Base-by-base conservation (phyloP, 1,140 invertebrate species). In the Caerostris darwini region DNA sequence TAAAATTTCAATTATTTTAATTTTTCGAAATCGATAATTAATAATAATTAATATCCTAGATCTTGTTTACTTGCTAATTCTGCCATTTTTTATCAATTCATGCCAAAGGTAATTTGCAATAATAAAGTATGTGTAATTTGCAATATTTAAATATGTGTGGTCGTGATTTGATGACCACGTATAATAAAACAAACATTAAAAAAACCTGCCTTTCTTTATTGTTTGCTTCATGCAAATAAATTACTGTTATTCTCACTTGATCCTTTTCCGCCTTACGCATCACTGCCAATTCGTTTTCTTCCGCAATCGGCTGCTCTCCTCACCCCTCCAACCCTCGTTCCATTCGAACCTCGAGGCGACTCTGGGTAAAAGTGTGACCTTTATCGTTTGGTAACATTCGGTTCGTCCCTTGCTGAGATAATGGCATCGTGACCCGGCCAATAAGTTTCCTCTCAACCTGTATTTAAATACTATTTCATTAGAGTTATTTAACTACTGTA, bases 391-490 rank as follows among this genome's bases (percentile, higher is more conserved):
- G 19, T 34, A 34, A 14, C 71, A 34, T 53, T 19, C 71, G 50
- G 54, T 83, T 56, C 82, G 57, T 58, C 82, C 82, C 82, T n/a
- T 58, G 54, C 82, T 58, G 82, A 10, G 54, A 83, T 83, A 83
- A 83, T 83, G 34, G 82, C 56, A 83, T 83, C 82, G 82, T 58
- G 82, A 83, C 82, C 82, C n/a, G 19, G 56, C 82, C 56, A 83
- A 83, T 58, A n/a, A 83, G 53, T 53, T 53, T 53, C 12, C 34
- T 19, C 12, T 50, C 50, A 77, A 77, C 7, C 50, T 3, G 71
- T 34, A 77, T 77, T 77, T 12, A 77, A 77, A 53, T 77, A 53
- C 50, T 77, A 50, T 77, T 50, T 77, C 34, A 10, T 50, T 50
- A 8, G 71, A 50, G 50, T 77, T 50, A 77, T 77, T 8, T 34